Conservation (phyloP, 2,797 vertebrate genomes). For the Cephalopachus bancanus region DNA sequence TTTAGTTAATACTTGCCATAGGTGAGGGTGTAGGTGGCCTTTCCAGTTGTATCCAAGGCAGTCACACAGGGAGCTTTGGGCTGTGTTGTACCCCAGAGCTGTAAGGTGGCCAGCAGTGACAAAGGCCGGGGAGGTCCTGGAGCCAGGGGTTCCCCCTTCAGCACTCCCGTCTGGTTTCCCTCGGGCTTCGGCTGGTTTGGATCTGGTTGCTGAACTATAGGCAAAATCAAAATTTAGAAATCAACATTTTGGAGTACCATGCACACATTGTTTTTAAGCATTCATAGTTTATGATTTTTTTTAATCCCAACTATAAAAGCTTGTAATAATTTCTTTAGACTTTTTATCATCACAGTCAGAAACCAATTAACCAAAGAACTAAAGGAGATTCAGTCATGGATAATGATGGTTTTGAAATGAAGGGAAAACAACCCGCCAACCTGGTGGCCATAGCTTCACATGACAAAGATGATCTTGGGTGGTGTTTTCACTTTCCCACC, state of each 20-base stretch:
- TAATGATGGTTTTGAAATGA: not conserved
- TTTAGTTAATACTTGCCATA: conserved; percentile 90
- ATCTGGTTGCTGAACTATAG: conserved; percentile 93
- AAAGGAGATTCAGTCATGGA: not conserved
- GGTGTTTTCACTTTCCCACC: not conserved
- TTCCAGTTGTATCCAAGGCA: conserved; percentile 94
- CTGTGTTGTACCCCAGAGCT: conserved; percentile 95
- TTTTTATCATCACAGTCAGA: not conserved
- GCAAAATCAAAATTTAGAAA: conserved; percentile 7
- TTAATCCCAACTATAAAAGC: not conserved
- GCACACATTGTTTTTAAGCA: not conserved
- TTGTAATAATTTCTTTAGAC: not conserved
- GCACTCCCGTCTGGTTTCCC: conserved; percentile 92
- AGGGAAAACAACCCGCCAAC: not conserved
- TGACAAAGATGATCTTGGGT: not conserved
- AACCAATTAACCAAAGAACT: not conserved
- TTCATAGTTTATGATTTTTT: not conserved
- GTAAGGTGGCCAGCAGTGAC: conserved; percentile 93
- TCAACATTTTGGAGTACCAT: not conserved
- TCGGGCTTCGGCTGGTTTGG: conserved; percentile 97
- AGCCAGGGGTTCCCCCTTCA: conserved; percentile 93
- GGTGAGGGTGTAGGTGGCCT: conserved; percentile 94
- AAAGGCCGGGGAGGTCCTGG: conserved; percentile 92
- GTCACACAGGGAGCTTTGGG: conserved; percentile 96
- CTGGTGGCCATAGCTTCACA: not conserved